Conservation (phyloP, 2,888 invertebrate genomes). For the Cheilosia scutellata region DNA sequence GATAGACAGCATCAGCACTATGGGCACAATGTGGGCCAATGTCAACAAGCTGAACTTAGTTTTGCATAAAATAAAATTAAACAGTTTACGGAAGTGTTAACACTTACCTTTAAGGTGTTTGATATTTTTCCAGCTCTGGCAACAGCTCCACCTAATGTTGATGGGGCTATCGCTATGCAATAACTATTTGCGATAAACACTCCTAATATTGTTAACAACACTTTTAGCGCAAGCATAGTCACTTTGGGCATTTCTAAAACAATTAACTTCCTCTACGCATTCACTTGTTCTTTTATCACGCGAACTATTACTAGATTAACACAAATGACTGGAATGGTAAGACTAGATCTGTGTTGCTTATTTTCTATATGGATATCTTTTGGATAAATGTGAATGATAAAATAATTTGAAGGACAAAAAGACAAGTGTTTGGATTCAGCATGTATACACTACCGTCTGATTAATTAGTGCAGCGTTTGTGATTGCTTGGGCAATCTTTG, state of each 20-base stretch:
- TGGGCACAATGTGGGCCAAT: constrained; percentile 19
- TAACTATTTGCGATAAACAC: constrained; percentile 60
- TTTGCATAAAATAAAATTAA: constrained; percentile 15
- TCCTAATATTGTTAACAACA: constrained; percentile 59
- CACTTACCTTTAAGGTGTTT: constrained; percentile 83
- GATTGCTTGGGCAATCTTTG: constrained; percentile 15
- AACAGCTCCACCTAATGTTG: constrained; percentile 84
- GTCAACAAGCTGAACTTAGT: constrained; percentile 7
- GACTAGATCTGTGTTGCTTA: not conserved
- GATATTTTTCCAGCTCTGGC: constrained; percentile 83
- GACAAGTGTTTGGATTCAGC: constrained; percentile 21
- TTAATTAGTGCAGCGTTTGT: constrained; percentile 14
- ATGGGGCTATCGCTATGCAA: constrained; percentile 83
- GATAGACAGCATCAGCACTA: not conserved
- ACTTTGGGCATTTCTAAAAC: constrained; percentile 48
- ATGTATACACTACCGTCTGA: constrained; percentile 1
- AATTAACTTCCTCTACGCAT: not conserved
- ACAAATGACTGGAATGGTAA: not conserved
- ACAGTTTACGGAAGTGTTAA: not conserved
- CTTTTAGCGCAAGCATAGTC: constrained; percentile 63
- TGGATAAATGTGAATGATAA: not conserved
- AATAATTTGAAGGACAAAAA: constrained; percentile 13
- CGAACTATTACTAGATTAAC: not conserved
- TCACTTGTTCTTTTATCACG: constrained; percentile 4
- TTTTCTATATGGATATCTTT: not conserved